A percentile compares a stretch with the other conserved stretches of the same genome.
phyloP scores from a whole-genome alignment of 2,113 vertebrate species.

The Sorex fumeus region DNA sequence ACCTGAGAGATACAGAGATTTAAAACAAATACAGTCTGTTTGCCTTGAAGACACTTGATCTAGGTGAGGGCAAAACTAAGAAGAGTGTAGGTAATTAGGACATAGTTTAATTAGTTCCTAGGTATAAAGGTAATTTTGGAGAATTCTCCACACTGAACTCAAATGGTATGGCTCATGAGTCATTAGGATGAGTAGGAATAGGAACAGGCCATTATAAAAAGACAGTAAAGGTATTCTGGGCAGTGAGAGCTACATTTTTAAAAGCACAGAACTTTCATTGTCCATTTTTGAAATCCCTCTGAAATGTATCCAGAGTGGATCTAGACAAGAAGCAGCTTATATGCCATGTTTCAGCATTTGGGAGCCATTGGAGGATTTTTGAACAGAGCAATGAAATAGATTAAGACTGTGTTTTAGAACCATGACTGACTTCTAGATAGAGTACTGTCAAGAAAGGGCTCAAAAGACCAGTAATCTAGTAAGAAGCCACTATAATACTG shows the following conservation, averaged over 20 bases:
- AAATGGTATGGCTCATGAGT: background rate
- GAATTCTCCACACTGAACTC: background rate
- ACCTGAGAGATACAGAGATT: background rate
- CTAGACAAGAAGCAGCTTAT: background rate
- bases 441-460: background rate
- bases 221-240: background rate
- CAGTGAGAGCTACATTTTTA: conserved; percentile 24
- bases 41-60: background rate
- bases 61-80: background rate
- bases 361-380: background rate
- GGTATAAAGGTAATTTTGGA: conserved; percentile 24
- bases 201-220: background rate
- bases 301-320: background rate
- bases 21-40: conserved; percentile 31
- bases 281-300: background rate
- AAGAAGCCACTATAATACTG: background rate
- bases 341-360: background rate
- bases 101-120: background rate
- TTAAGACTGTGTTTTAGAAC: conserved; percentile 6
- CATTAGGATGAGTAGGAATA: background rate
- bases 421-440: background rate
- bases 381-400: background rate
- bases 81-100: background rate
- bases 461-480: background rate
- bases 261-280: background rate